Base-by-base conservation (phyloP, 2,113 vertebrate genomes). In the Climacteris rufus region DNA sequence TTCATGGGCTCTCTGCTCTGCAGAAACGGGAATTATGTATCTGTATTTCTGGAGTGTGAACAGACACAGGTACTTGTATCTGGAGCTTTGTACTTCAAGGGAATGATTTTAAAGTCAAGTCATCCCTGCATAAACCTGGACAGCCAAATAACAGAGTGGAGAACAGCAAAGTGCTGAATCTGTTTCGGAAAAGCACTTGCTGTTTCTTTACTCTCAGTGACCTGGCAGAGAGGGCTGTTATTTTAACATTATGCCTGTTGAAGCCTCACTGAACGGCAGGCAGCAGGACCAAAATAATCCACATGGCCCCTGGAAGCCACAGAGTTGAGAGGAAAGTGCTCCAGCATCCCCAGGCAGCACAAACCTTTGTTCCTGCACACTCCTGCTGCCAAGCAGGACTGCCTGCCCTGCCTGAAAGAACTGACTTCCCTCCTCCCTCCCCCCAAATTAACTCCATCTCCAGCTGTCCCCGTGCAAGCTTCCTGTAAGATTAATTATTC, bases 401-500 rank as follows among this genome's bases (percentile, higher is more conserved):
- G 75, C 66, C 47, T 39, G 88, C 77, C 79, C 71, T 24, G 83
- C 94, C 77, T 4, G 4, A 86, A 60, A 19, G 2, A 80, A 72
- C 87, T 57, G 74, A 56, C 39, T 70, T 79, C 84, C 90, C 92
- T 88, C 64, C 84, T 91, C 85, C 87, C 75, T 95, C 85, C 90
- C 76, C 63, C 22, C 83, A 92, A 95, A 95, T 86, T 90, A 94
- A 70, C 86, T 87, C 90, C 49, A 56, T 81, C 86, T 91, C 92
- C 94, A 95, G 93, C 94, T 93, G 93, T 86, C 92, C 90, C 86
- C 64, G 53, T 0, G 1, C 93, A 90, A 90, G 92, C 83, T 96
- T 97, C 96, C 96, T 95, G 83, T 94, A 44, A 75, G 89, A 92
- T 71, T 95, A 94, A 96, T 96, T 96, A 89, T 79, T 84, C 93